A percentile compares a stretch with the other conserved stretches of the same genome.
These are phyloP conservation scores for Ochotona curzoniae DNA, from an alignment of 2,113 vertebrate species.

Conservation along the genomic window DNA sequence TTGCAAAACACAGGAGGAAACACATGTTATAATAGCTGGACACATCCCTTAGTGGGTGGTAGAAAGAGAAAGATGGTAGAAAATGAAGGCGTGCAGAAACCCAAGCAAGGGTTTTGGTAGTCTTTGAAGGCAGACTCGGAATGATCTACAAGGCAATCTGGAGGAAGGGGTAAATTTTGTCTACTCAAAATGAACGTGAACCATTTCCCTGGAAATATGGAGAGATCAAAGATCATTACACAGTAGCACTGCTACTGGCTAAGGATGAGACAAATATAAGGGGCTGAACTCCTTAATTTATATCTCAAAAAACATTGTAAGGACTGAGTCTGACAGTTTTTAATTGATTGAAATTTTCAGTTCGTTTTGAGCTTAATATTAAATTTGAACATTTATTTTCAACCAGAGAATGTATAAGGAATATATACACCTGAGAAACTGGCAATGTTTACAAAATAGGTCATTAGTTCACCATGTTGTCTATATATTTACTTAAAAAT, in stretches of 20 bases:
- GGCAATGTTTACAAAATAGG: slow-evolving; percentile 19
- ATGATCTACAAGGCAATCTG: not conserved
- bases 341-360: not conserved
- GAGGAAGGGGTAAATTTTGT: not conserved
- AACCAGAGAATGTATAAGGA: not conserved
- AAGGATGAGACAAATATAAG: not conserved
- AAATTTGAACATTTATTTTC: not conserved
- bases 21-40: not conserved
- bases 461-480: slow-evolving; percentile 28
- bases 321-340: not conserved
- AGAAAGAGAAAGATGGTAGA: not conserved
- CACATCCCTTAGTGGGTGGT: not conserved
- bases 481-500: slow-evolving; percentile 32
- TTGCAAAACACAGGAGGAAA: not conserved
- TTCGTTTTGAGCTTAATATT: not conserved
- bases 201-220: not conserved
- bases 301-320: not conserved
- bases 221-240: not conserved
- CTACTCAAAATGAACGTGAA: not conserved
- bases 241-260: not conserved
- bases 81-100: not conserved
- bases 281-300: not conserved
- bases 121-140: not conserved
- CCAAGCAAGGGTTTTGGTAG: not conserved
- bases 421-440: not conserved